Evolutionary conservation across 2,797 vertebrate genomes (phyloP), one percentile per base, ranked within the genome.

Genomic region (Acestrorhynchus altus): DNA sequence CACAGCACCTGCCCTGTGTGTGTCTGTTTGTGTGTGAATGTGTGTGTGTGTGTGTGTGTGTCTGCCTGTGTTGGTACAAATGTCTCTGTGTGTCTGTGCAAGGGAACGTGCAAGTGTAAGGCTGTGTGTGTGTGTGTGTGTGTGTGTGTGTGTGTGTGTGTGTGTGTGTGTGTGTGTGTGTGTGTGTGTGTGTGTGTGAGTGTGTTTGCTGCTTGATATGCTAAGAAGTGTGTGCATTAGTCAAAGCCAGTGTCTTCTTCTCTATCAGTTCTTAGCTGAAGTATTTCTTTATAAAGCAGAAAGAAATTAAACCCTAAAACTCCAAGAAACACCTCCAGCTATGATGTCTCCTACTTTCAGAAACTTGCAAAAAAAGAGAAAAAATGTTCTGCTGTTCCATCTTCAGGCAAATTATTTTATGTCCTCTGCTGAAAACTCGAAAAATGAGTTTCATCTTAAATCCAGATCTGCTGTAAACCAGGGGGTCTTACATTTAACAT

Each of bases 1-100:
- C 39, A 24, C 42, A 59, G 59, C 74, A 76, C 74, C 74, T 76
- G 74, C 74, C 65, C 24, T 59, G 56, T 26, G 56, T 31, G 24
- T 26, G n/a, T n/a, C 31, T 35, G 31, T 35, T 2, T 35, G 31
- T 35, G 31, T 35, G 31, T 35, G 31, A n/a, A n/a, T 35, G 31
- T 60, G 57, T 31, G 57, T 35, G 26, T 28, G 24, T 47, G 31
- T 16, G 56, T 26, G 56, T 12, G 26, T 18, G 12, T 31, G 26
- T 24, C 12, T 16, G 12, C 12, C 13, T 15, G 44, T 47, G 12
- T 15, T 2, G 44, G 13, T 46, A 15, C 44, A 47, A 13, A 4
- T 15, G 44, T 16, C 15, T 47, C 15, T 47, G 4, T 51, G 31
- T 54, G 9, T 54, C 7, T 54, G 51, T 52, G 7, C 2, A 8